phyloP scores from a whole-genome alignment of 2,888 invertebrate species.

The Lampropteryx suffumata region DNA sequence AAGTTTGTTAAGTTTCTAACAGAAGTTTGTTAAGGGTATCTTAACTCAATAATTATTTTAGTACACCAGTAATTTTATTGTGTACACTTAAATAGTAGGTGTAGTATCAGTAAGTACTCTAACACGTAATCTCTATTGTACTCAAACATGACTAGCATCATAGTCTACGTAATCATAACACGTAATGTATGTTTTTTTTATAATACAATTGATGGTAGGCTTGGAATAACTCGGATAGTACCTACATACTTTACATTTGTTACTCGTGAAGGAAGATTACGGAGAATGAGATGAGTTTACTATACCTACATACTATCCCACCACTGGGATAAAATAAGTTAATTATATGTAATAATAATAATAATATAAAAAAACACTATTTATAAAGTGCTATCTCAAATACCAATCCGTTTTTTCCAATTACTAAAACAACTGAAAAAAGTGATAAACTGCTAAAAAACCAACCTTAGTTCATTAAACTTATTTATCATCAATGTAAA shows the following conservation, averaged over 20 bases:
- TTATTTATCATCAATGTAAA: conserved; percentile 47
- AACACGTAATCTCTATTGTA: conserved; percentile 11
- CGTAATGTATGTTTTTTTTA: conserved; percentile 21
- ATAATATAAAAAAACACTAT: too few relatives aligned
- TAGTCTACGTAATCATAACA: conserved; percentile 13
- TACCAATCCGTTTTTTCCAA: background rate
- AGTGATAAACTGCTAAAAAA: background rate
- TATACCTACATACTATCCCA: conserved; percentile 40
- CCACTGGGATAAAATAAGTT: too few relatives aligned
- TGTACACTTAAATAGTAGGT: background rate
- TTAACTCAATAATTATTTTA: too few relatives aligned
- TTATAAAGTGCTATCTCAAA: too few relatives aligned
- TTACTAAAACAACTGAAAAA: too few relatives aligned
- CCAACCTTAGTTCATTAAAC: conserved; percentile 44
- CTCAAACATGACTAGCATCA: background rate
- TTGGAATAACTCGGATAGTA: background rate
- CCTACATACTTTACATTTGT: too few relatives aligned
- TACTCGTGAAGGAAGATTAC: conserved; percentile 25
- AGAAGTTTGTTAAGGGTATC: too few relatives aligned
- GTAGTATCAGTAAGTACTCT: background rate
- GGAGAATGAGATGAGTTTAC: conserved; percentile 65
- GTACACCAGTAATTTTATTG: too few relatives aligned
- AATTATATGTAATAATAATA: too few relatives aligned
- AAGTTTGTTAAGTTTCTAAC: too few relatives aligned
- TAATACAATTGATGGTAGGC: conserved; percentile 4